These are phyloP conservation scores for Alces alces DNA, from an alignment of 2,113 vertebrate species.

Conservation along the genomic window DNA sequence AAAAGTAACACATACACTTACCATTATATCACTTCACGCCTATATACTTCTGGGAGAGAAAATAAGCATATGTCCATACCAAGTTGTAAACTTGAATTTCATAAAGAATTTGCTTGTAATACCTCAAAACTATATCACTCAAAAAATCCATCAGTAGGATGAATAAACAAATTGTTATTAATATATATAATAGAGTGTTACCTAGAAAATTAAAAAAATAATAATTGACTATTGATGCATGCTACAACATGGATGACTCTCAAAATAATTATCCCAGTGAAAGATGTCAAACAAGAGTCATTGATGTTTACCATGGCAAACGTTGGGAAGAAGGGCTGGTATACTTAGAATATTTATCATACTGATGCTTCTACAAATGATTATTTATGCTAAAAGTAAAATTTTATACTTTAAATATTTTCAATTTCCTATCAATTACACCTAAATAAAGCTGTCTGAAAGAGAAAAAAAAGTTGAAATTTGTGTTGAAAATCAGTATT, in stretches of 20 bases:
- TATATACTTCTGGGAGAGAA: not conserved
- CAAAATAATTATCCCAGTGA: not conserved
- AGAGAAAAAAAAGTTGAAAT: not conserved
- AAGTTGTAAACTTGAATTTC: not conserved
- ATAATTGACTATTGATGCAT: not conserved
- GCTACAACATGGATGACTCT: not conserved
- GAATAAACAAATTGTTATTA: not conserved
- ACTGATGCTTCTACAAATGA: not conserved
- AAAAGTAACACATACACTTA: not conserved
- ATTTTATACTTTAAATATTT: not conserved
- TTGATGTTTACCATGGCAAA: not conserved
- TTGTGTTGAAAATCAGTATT: not conserved
- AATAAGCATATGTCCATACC: not conserved
- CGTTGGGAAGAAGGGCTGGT: accelerated
- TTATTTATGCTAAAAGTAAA: not conserved
- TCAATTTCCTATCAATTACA: not conserved
- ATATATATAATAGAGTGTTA: not conserved
- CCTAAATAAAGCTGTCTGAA: not conserved
- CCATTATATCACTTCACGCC: not conserved
- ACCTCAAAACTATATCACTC: not conserved
- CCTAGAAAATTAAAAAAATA: not conserved
- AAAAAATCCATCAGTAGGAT: not conserved
- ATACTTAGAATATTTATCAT: not conserved
- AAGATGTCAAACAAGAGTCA: not conserved
- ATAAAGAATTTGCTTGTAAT: not conserved